Evolutionary conservation across 1,140 invertebrate genomes (phyloP).

Genomic region (Tetramorium simillimum): DNA sequence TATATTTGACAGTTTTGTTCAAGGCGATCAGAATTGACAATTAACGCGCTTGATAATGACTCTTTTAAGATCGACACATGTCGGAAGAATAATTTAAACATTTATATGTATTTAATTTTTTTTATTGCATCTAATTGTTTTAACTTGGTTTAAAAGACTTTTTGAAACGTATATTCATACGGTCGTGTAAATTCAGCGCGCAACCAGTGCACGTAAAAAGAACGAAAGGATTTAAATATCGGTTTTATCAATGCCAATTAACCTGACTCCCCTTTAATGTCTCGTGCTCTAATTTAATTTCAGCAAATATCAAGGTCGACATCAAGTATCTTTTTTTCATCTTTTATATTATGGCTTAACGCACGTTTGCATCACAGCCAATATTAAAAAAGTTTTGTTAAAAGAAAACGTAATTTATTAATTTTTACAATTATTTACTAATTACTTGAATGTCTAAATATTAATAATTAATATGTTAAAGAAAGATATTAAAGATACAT

Average conservation of each 20-base stretch:
- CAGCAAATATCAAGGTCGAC: not conserved
- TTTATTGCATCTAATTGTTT: not conserved
- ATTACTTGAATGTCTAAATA: not conserved
- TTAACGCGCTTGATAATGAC: not conserved
- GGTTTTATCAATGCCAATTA: slow-evolving; percentile 9
- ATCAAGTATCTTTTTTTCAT: not conserved
- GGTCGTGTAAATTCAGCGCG: not conserved
- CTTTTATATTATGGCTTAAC: not conserved
- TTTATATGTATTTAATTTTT: not conserved
- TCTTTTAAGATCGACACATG: not conserved
- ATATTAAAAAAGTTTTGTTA: not conserved
- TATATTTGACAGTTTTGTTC: not conserved
- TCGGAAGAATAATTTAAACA: not conserved
- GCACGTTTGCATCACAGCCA: not conserved
- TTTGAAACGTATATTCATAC: not conserved
- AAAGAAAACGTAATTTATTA: not conserved
- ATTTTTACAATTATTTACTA: not conserved
- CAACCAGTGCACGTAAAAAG: not conserved
- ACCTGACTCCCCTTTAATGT: not conserved
- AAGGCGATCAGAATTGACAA: not conserved
- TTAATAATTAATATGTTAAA: too few relatives aligned
- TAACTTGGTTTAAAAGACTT: not conserved
- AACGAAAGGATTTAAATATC: not conserved
- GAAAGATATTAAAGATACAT: not conserved
- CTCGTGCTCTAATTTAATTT: slow-evolving; percentile 3